Evolutionary conservation across 2,797 vertebrate species (phyloP), one percentile per base, ranked within the genome.

Genomic region (Lagodon rhomboides): DNA sequence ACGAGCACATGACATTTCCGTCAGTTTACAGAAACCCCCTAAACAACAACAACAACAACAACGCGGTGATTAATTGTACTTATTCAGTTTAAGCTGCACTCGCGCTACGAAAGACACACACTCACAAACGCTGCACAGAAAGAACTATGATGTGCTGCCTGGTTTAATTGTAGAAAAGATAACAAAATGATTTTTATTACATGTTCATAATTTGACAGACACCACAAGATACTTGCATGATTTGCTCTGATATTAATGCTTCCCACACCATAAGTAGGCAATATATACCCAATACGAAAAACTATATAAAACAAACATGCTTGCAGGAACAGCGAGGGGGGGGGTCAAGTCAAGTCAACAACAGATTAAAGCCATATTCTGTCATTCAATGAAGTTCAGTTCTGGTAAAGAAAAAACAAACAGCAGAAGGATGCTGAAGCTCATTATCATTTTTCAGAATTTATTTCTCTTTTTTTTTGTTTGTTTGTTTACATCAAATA

Each of bases 151-250:
- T 82, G 47, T 86, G 66, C 75, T 69, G 87, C 50, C 82, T 70
- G 82, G 55, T 87, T 90, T 89, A 17, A 75, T 93, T 90, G 92
- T 93, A 95, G 79, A 94, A 95, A 95, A 94, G 89, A 94, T 94
- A 93, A 93, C 91, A 95, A 94, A 94, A 93, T 85, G 34, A 81
- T 92, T 93, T 93, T 94, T 93, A 94, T 94, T 94, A 93, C 89
- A 92, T 85, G 64, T 92, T 92, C 85, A 92, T 91, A 80, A 85
- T 89, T 93, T 84, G 92, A 93, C 91, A 93, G 89, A 93, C 93
- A 94, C 93, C 91, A 94, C 93, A 93, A 94, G 91, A 91, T 91
- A 92, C 92, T 93, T 93, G 90, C 93, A 93, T 92, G 92, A 89
- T 88, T 88, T 91, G 88, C 85, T 92, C 81, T 82, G 87, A 90